Evolutionary conservation across 2,888 invertebrate genomes (phyloP), one percentile per base, ranked within the genome.

Genomic region (Meta bourneti): DNA sequence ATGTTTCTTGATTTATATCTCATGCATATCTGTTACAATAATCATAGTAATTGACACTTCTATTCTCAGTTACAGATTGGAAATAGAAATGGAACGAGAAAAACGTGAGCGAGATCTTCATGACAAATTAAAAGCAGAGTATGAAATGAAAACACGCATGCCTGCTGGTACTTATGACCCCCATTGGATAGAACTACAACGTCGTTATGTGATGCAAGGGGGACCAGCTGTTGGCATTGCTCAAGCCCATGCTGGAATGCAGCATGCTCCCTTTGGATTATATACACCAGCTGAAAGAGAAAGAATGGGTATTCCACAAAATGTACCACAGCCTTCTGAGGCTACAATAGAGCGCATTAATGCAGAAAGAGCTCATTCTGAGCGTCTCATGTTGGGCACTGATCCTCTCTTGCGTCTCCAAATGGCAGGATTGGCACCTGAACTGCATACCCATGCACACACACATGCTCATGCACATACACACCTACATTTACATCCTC

Each of bases 391-490:
- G 93, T 96, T 97, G 94, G 97, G 98, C 93, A 97, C 97, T 93
- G 93, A 98, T 95, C 98, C 98, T 93, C 97, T 98, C 97, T 97
- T 96, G 93, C 97, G 98, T 94, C 95, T 98, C 95, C 98, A 98
- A 96, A 98, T 98, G 98, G 98, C 98, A 94, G 98, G 98, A 95
- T 97, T 97, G 94, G 97, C 93, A 48, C 93, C 93, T 19, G 93
- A 94, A 83, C 96, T 93, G 52, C 93, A 93, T 74, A 93, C 93
- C 11, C 93, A 93, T 88, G 93, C 93, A 52, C 93, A 93, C 80
- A 93, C 93, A 52, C 93, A 93, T 90, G 93, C 93, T 69, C 93
- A 93, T 89, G 91, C 93, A 5, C 93, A 93, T 71, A 92, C 93
- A 71, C 93, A 93, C 79, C 79, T 93, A 20, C 93, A 93, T 61